Evolutionary conservation across 2,113 vertebrate genomes (phyloP).

Genomic region (Himantopus leucocephalus): DNA sequence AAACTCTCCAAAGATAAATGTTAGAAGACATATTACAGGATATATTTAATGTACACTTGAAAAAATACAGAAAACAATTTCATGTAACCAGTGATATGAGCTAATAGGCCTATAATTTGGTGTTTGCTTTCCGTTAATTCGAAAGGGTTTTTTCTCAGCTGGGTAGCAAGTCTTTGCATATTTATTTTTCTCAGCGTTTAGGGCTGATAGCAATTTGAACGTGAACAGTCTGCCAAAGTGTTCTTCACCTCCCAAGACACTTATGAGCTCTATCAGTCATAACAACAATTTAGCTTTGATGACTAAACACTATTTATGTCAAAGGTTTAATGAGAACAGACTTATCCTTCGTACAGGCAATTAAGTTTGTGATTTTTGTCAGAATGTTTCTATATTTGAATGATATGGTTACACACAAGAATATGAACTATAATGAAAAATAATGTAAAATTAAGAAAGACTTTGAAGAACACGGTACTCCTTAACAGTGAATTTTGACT

Average conservation of each 20-base stretch:
- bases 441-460: neutral
- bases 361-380: neutral
- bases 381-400: neutral
- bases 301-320: neutral
- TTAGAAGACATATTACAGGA: neutral
- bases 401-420: neutral
- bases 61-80: neutral
- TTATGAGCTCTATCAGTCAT: neutral
- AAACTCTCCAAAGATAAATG: neutral
- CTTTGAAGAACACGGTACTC: neutral
- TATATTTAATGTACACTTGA: neutral
- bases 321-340: constrained; percentile 32
- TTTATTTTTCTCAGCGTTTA: constrained; percentile 3
- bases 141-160: neutral
- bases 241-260: constrained; percentile 4
- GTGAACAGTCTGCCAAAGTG: neutral
- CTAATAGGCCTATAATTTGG: neutral
- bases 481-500: neutral
- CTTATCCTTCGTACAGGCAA: neutral
- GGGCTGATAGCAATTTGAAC: neutral
- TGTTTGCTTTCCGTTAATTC: neutral
- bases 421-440: neutral
- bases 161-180: neutral
- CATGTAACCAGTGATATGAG: neutral
- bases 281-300: neutral